Conservation (phyloP, 2,888 invertebrate genomes). For the Sinhomidia bicolor region DNA sequence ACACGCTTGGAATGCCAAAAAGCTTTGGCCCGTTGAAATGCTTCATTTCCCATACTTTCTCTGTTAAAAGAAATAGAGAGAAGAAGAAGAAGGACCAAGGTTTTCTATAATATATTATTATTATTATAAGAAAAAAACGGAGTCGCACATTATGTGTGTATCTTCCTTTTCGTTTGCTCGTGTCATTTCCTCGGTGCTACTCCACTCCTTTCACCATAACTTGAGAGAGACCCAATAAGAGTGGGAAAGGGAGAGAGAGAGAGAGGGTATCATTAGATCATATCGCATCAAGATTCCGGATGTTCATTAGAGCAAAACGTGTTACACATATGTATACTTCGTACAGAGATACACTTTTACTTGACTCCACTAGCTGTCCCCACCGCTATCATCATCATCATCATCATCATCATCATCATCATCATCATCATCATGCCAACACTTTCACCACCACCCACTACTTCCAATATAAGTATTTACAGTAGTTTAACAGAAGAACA, state of each 20-base stretch:
- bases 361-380: too few relatives aligned
- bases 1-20: slow-evolving; percentile 71
- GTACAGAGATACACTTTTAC: not conserved
- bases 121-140: not conserved
- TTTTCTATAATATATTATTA: not conserved
- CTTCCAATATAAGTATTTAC: not conserved
- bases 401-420: too few relatives aligned
- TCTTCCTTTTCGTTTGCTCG: slow-evolving; percentile 56
- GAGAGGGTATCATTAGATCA: slow-evolving; percentile 73
- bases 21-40: slow-evolving; percentile 70
- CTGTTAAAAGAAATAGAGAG: slow-evolving; percentile 44
- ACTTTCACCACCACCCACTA: not conserved
- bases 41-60: slow-evolving; percentile 74
- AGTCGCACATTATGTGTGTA: slow-evolving; percentile 6
- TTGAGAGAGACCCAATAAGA: not conserved
- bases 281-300: slow-evolving; percentile 75
- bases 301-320: slow-evolving; percentile 75
- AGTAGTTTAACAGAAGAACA: not conserved
- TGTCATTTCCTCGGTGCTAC: slow-evolving; percentile 70
- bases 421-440: too few relatives aligned
- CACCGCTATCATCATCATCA: too few relatives aligned
- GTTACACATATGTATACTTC: slow-evolving; percentile 67
- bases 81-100: slow-evolving; percentile 32
- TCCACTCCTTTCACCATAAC: slow-evolving; percentile 62
- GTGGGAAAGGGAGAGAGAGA: not conserved